A percentile compares a stretch with the other conserved stretches of the same genome.
Evolutionary conservation across 2,797 vertebrate genomes (phyloP).

Genomic region (Halcyon chelicuti): DNA sequence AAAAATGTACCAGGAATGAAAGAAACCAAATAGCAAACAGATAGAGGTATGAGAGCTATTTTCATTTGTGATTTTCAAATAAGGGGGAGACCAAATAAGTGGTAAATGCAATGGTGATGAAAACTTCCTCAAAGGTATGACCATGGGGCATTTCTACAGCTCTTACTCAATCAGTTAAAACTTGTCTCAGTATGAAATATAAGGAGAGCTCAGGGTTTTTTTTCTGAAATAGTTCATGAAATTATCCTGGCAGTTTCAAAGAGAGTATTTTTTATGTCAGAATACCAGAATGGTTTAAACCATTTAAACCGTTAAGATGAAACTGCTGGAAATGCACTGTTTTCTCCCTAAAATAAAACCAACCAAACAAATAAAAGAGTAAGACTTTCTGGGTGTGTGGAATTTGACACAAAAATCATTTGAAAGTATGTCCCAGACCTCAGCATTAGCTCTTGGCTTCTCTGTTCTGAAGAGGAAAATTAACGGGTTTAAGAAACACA

Average conservation of each 20-base stretch:
- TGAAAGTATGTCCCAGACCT: slow-evolving; percentile 7
- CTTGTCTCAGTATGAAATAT: not conserved
- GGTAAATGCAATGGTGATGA: not conserved
- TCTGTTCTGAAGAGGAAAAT: slow-evolving; percentile 35
- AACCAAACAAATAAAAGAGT: slow-evolving; percentile 11
- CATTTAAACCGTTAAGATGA: not conserved
- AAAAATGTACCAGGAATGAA: not conserved
- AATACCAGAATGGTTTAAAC: not conserved
- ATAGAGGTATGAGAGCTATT: not conserved
- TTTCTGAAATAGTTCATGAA: not conserved
- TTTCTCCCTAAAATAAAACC: not conserved
- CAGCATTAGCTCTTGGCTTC: slow-evolving; percentile 46
- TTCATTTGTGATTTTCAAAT: not conserved
- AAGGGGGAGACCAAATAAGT: not conserved
- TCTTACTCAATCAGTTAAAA: not conserved
- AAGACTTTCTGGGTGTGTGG: not conserved
- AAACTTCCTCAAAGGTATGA: not conserved
- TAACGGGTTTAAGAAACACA: slow-evolving; percentile 34
- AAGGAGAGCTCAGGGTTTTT: not conserved
- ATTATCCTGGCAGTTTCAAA: not conserved
- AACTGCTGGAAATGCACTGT: slow-evolving; percentile 5
- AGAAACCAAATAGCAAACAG: not conserved
- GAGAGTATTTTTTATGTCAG: not conserved
- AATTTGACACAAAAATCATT: slow-evolving; percentile 18
- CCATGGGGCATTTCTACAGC: not conserved